These are phyloP conservation scores for Monochamus alternatus DNA, from an alignment of 2,888 invertebrate genomes.

Conservation along the genomic window DNA sequence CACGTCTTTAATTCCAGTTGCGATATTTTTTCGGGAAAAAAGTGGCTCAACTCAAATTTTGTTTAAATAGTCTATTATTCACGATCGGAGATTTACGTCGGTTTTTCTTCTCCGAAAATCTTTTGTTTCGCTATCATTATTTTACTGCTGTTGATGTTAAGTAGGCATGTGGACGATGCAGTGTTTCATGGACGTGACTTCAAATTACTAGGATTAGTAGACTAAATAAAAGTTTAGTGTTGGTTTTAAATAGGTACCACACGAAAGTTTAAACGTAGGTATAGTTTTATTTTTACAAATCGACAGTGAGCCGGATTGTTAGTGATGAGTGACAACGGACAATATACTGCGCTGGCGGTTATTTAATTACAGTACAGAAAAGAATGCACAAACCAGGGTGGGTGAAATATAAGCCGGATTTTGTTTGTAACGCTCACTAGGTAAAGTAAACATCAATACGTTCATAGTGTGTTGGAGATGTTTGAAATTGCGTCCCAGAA, in stretches of 20 bases:
- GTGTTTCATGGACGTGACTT: not conserved
- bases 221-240: not conserved
- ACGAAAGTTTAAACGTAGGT: too few species aligned
- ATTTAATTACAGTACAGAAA: too few species aligned
- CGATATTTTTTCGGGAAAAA: not conserved
- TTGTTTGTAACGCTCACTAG: too few species aligned
- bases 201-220: not conserved
- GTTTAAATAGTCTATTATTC: not conserved
- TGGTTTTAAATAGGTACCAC: too few species aligned
- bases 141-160: not conserved
- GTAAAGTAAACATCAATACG: constrained; percentile 57
- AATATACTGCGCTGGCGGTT: too few species aligned
- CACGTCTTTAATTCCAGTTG: not conserved
- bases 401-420: too few species aligned
- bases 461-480: constrained; percentile 65
- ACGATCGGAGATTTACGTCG: not conserved
- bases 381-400: too few species aligned
- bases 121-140: not conserved
- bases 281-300: too few species aligned
- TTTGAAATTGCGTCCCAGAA: constrained; percentile 76
- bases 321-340: too few species aligned
- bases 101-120: not conserved
- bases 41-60: not conserved
- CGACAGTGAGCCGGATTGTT: too few species aligned
- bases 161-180: not conserved